Base-by-base conservation (phyloP, 2,888 invertebrate genomes). In the Noctua janthe region DNA sequence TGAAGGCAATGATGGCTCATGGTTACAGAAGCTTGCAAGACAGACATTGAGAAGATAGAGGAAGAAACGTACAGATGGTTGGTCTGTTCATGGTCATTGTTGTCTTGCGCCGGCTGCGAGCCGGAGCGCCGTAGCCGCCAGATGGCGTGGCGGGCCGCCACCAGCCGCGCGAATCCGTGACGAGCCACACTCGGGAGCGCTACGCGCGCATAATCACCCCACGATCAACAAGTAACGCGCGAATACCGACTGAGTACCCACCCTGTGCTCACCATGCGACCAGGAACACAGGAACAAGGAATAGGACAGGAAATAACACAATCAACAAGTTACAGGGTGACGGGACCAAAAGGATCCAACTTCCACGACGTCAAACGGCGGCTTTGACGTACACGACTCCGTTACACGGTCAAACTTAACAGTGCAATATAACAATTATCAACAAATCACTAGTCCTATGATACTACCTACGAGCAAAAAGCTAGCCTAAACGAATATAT, bases 71-170 rank as follows among this genome's bases (percentile, higher is more conserved):
- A 97, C 97, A 97, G 95, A 95, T 97, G 96, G 96, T 96, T 97
- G 94, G 95, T 96, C 91, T 97, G 96, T 95, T 97, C 97, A 92
- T 96, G 94, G 93, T 97, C 97, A 95, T 95, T 96, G 95, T 94
- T 94, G 94, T 95, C 96, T 87, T 96, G 96, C 77, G 96, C 93
- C 87, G 97, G 97, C 94, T 97, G 97, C 90, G 97, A 97, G 93
- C 96, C 97, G 91, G 97, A 97, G 92, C 97, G 96, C 93, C 98
- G 97, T 94, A 98, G 97, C 93, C 98, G 97, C 98, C 98, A 98
- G 97, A 98, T 97, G 97, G 98, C 98, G 97, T 97, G 97, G 96
- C 98, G 97, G 91, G 98, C 98, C 95, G 98, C 98, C 97, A 98
- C 98, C 94, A 98, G 97, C 96, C 98, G 97, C 95, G 97, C 98